Evolutionary conservation across 2,888 invertebrate species (phyloP).

Genomic region (Agrotis puta): DNA sequence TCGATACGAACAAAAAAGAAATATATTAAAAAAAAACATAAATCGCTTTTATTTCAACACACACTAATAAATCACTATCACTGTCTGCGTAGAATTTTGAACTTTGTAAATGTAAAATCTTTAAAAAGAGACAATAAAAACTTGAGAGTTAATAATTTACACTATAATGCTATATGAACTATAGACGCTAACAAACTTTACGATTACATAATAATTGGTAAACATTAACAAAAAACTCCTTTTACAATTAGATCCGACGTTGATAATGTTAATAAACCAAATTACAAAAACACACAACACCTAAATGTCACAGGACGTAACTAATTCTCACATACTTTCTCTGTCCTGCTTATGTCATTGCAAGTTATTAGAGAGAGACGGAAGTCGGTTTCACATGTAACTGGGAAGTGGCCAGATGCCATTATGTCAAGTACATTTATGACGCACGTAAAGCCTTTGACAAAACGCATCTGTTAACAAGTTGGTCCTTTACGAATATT

Average conservation of each 20-base stretch:
- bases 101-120: not conserved
- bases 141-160: conserved; percentile 28
- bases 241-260: conserved; percentile 15
- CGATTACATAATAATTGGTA: conserved; percentile 35
- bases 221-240: conserved; percentile 19
- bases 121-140: not conserved
- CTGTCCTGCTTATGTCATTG: conserved; percentile 40
- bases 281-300: conserved; percentile 40
- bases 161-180: conserved; percentile 13
- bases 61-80: not conserved
- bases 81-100: not conserved
- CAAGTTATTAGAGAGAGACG: conserved; percentile 53
- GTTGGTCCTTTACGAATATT: conserved; percentile 57
- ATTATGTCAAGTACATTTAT: conserved; percentile 75
- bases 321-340: conserved; percentile 55
- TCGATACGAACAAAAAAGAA: no score
- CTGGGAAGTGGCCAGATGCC: conserved; percentile 63
- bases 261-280: conserved; percentile 54
- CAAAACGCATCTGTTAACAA: conserved; percentile 70
- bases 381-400: conserved; percentile 40
- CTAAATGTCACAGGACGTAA: conserved; percentile 9
- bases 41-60: no score
- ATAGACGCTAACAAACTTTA: conserved; percentile 36
- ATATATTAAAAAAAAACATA: no score
- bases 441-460: conserved; percentile 76